Percentiles rank a stretch among this genome's conserved stretches.
Evolutionary conservation across 2,888 invertebrate genomes (phyloP).

Genomic region (Conus canariensis): DNA sequence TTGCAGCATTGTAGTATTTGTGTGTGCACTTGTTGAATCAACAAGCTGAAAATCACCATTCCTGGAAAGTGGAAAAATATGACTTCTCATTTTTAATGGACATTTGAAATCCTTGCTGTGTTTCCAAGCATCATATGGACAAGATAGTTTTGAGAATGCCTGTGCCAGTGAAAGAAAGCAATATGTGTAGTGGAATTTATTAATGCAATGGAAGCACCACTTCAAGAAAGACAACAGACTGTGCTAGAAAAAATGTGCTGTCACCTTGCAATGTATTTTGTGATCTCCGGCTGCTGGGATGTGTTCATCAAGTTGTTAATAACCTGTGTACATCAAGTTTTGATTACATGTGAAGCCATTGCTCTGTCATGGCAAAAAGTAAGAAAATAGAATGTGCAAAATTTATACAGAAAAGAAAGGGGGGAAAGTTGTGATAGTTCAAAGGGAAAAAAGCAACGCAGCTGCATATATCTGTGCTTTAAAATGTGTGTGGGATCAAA

Average conservation of each 20-base stretch:
- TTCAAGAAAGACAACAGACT: neutral
- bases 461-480: neutral
- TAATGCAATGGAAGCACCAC: neutral
- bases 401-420: neutral
- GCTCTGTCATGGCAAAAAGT: neutral
- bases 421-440: neutral
- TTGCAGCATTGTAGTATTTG: neutral
- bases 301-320: neutral
- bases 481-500: neutral
- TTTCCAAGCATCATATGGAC: neutral
- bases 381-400: neutral
- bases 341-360: neutral
- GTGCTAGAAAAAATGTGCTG: neutral
- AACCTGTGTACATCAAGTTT: neutral
- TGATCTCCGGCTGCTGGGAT: neutral
- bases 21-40: too few relatives aligned
- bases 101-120: neutral
- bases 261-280: neutral
- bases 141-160: neutral
- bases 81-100: slow-evolving; percentile 2
- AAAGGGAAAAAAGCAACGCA: neutral
- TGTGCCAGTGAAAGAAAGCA: neutral
- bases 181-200: neutral
- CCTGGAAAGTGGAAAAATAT: neutral
- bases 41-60: neutral